Base-by-base conservation (phyloP, 2,797 vertebrate genomes). In the Centroberyx gerrardi region DNA sequence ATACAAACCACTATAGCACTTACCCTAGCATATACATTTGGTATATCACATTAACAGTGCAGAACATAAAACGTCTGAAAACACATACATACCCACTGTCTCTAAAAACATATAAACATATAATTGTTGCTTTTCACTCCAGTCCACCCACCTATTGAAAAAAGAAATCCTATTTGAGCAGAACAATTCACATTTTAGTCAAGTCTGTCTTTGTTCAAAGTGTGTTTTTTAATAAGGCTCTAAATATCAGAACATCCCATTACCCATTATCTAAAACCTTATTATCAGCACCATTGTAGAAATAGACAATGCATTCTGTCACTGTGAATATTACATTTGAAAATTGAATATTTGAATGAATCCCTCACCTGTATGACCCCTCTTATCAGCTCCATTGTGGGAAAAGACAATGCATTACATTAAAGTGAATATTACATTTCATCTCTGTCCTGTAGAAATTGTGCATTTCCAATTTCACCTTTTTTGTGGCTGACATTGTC, bases 271-370 rank as follows among this genome's bases (percentile, higher is more conserved):
- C 84, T 84, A 76, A 88, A 86, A 88, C 86, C 82, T 78, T 90
- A 85, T 93, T 91, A 91, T 90, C 85, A 86, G 81, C 67, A 72
- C 80, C 70, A 86, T 87, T 92, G 88, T 91, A 77, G 81, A 80
- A 90, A 88, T 78, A 93, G 88, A 92, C 90, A 90, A 90, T 87
- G 81, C 62, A 73, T 52, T 51, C 68, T 80, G 84, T 89, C 88
- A 87, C 63, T 83, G 80, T 81, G 88, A 91, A 88, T 87, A 90
- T 90, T 87, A 87, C 84, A 83, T 88, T 87, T 86, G 78, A 87
- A 90, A 91, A 91, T 89, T 87, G 84, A 87, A 88, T 84, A 88
- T 92, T 90, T 84, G 87, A 93, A 90, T 88, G 71, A 90, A 87
- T 89, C 85, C 84, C 75, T 88, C 85, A 92, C 92, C 87, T 91